Base-by-base conservation (phyloP, 64 coral and sea anemone genomes). In the Actinia equina region DNA sequence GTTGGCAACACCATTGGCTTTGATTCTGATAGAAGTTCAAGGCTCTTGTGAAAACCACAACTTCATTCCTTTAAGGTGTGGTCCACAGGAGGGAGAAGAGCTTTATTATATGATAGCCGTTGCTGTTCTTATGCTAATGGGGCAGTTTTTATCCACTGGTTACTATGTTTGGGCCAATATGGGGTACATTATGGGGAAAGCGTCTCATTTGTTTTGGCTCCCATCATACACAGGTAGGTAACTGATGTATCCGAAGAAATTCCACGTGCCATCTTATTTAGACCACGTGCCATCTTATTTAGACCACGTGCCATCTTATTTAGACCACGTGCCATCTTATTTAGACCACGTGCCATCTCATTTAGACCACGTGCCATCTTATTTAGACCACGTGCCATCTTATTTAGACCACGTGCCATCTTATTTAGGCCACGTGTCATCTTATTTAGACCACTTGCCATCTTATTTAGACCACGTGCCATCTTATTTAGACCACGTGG, bases 161-260 rank as follows among this genome's bases (percentile, higher is more conserved):
- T 92, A 92, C 59, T 87, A 92, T 46, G 77, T 83, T 3, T 92
- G 90, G 90, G 84, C 83, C 17, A 87, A 59, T 18, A 44, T 52
- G 6, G 90, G 90, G 42, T 64, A 70, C 58, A 83, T 92, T 14
- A 87, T 92, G 85, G 90, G 84, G 0, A 92, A 82, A 26, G 90
- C 90, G 19, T 37, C 53, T 23, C 74, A 92, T 52, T 60, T 92
- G 15, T 69, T 92, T 19, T 92, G 90, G 90, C 78, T 92, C 25
- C 90, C 90, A 11, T 87, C 85, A 5, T 92, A 87, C 77, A 92
- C 77, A 44, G 89, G 89, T 91, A 87, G 52, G 74, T 65, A 4
- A 65, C 9, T 65, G 0, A 63, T 17, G 17, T 18, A 63, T 19
- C 5, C 19, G 60, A 3, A 37, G 30, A n/a, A 53, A 53, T 6